Percentiles rank a stretch among this genome's conserved stretches.
These are phyloP conservation scores for Heliconius melpomene DNA, from an alignment of 1,140 invertebrate genomes.

Conservation along the genomic window DNA sequence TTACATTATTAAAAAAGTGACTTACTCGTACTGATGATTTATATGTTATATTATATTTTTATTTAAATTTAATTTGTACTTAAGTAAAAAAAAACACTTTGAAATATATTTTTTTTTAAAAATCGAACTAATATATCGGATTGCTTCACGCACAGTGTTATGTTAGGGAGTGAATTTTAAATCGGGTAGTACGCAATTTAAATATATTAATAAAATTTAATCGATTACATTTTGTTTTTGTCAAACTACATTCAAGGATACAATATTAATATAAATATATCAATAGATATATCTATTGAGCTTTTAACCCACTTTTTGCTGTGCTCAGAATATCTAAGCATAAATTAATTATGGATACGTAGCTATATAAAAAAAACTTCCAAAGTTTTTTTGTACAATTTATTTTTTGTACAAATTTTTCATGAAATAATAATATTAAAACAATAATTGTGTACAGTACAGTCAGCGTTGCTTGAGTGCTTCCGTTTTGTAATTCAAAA, in stretches of 20 bases:
- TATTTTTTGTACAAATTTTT: background rate
- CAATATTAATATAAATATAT: background rate
- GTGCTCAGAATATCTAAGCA: background rate
- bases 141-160: background rate
- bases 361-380: background rate
- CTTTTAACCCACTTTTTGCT: constrained; percentile 9
- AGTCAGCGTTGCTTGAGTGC: background rate
- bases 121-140: no score
- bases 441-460: no score
- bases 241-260: background rate
- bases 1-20: background rate
- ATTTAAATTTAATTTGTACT: background rate
- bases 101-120: background rate
- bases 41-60: no score
- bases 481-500: no score
- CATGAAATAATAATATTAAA: background rate
- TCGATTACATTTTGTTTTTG: background rate
- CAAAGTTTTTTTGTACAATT: background rate
- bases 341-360: background rate
- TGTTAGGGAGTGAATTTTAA: background rate
- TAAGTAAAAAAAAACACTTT: no score
- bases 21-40: no score
- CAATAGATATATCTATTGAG: background rate
- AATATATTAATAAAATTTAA: background rate
- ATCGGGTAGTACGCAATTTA: background rate